Evolutionary conservation across 2,888 invertebrate genomes (phyloP).

Genomic region (Calliphora vomitoria): DNA sequence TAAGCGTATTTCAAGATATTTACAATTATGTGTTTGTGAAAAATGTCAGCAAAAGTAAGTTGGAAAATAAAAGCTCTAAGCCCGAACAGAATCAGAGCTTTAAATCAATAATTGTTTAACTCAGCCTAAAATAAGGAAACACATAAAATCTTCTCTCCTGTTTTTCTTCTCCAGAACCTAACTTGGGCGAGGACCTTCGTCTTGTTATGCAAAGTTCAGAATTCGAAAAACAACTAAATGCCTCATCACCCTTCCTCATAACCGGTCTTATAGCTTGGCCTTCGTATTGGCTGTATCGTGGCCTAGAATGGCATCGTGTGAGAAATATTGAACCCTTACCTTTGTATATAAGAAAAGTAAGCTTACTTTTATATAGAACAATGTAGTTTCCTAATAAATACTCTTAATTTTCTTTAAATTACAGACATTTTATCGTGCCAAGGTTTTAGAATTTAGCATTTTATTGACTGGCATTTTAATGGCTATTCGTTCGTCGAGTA

Average conservation of each 20-base stretch:
- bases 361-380: not conserved
- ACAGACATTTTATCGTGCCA: conserved; percentile 79
- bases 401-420: not conserved
- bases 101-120: too few species aligned
- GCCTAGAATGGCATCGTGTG: conserved; percentile 77
- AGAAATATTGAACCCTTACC: conserved; percentile 75
- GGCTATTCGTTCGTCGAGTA: not conserved
- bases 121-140: too few species aligned
- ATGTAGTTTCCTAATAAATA: not conserved
- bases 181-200: conserved; percentile 78
- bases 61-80: not conserved
- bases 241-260: conserved; percentile 76
- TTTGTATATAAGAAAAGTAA: conserved; percentile 78
- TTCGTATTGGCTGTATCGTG: conserved; percentile 78
- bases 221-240: conserved; percentile 73
- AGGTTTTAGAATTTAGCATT: conserved; percentile 77
- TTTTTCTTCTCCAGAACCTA: conserved; percentile 19
- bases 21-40: conserved; percentile 39
- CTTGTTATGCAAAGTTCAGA: conserved; percentile 75
- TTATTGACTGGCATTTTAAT: conserved; percentile 76
- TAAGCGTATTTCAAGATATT: conserved; percentile 19
- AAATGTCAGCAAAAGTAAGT: conserved; percentile 34
- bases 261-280: conserved; percentile 79
- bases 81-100: too few species aligned
- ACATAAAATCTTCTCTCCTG: not conserved